Percentiles rank a stretch among this genome's conserved stretches.
Conservation (phyloP, 2,888 invertebrate genomes). For the Salticus scenicus region DNA sequence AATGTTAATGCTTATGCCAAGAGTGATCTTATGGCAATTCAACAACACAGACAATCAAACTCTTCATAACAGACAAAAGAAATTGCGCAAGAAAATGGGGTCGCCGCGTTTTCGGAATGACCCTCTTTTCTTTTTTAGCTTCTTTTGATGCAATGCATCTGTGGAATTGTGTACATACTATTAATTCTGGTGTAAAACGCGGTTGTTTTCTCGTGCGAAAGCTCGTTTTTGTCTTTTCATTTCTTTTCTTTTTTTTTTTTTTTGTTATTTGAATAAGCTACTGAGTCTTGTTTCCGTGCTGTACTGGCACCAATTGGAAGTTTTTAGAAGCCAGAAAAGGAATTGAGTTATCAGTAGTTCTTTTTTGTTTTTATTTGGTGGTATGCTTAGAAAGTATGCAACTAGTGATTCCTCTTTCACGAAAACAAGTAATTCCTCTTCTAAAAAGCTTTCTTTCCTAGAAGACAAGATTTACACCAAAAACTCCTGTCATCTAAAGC, state of each 20-base stretch:
- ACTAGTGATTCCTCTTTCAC: too few relatives aligned
- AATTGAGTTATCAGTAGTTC: too few relatives aligned
- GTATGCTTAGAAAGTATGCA: too few relatives aligned
- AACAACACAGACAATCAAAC: too few relatives aligned
- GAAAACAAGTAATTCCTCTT: too few relatives aligned
- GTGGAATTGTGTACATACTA: not conserved
- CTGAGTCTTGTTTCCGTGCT: not conserved
- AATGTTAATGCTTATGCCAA: not conserved
- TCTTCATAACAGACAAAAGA: not conserved
- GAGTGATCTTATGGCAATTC: too few relatives aligned
- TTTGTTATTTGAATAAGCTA: not conserved
- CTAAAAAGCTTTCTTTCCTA: too few relatives aligned
- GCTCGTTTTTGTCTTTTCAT: not conserved
- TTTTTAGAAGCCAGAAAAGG: not conserved
- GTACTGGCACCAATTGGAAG: not conserved
- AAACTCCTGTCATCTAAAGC: too few relatives aligned
- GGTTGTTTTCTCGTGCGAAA: slow-evolving; percentile 15
- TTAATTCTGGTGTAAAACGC: not conserved
- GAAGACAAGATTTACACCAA: too few relatives aligned
- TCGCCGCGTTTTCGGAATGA: not conserved
- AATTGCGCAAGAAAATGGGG: not conserved
- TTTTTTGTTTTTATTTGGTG: too few relatives aligned
- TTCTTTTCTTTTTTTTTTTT: not conserved
- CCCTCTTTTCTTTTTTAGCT: not conserved
- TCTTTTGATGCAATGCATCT: not conserved